These are phyloP conservation scores for Falcunculus frontatus DNA, from an alignment of 2,113 vertebrate species.

Conservation along the genomic window DNA sequence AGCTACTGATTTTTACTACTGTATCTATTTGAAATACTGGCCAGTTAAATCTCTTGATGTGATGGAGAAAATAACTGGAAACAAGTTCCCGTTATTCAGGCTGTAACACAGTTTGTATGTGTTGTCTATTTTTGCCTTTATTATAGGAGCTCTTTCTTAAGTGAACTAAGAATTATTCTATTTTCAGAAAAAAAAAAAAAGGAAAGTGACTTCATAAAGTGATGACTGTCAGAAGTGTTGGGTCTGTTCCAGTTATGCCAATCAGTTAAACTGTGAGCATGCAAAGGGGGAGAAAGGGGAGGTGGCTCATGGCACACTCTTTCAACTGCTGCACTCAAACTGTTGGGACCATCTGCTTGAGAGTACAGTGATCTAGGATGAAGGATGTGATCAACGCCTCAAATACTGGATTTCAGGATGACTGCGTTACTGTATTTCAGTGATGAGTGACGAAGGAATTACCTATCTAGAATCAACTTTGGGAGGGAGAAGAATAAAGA, in stretches of 20 bases:
- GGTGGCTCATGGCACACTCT: not conserved
- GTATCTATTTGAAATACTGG: not conserved
- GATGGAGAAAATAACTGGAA: not conserved
- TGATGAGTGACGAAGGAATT: not conserved
- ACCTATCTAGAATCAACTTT: not conserved
- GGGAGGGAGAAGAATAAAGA: not conserved
- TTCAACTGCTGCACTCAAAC: not conserved
- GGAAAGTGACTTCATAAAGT: not conserved
- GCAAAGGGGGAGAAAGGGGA: not conserved
- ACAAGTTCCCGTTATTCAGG: not conserved
- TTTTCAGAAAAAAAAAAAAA: not conserved
- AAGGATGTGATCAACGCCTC: not conserved
- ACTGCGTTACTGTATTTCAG: not conserved
- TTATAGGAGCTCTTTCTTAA: not conserved
- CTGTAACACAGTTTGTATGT: not conserved
- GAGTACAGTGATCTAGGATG: not conserved
- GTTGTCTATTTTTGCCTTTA: not conserved
- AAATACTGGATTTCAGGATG: not conserved
- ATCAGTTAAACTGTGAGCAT: not conserved
- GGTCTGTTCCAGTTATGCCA: slow-evolving; percentile 26
- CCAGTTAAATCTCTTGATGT: not conserved
- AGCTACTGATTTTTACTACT: not conserved
- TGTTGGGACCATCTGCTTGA: slow-evolving; percentile 6
- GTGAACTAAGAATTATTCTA: not conserved
- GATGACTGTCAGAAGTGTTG: not conserved